Evolutionary conservation across 2,888 invertebrate species (phyloP).

Genomic region (Sarcophaga variegata): DNA sequence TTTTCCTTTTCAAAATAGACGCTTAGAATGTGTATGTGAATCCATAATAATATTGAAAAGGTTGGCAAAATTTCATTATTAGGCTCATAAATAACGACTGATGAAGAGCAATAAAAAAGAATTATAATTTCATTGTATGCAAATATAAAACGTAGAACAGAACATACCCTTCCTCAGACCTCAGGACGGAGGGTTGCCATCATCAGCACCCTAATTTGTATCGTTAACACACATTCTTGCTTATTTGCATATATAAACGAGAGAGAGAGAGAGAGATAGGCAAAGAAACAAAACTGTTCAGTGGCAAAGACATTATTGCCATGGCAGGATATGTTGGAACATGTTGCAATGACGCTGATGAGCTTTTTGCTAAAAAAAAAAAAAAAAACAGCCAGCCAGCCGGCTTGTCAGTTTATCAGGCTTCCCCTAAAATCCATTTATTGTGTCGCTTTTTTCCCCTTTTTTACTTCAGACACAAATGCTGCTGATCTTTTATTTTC

Average conservation of each 20-base stretch:
- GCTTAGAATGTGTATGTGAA: no score
- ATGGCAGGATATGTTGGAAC: slow-evolving; percentile 48
- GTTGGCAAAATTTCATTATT: slow-evolving; percentile 47
- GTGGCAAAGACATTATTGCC: slow-evolving; percentile 39
- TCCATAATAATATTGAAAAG: background rate
- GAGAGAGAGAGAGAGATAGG: background rate
- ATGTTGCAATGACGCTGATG: slow-evolving; percentile 63
- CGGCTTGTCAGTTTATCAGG: background rate
- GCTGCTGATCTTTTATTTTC: background rate
- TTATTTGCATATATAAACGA: background rate
- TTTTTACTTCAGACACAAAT: background rate
- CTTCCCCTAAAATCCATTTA: background rate
- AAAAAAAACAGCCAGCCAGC: no score
- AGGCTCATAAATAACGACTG: slow-evolving; percentile 58
- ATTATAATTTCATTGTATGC: slow-evolving; percentile 60
- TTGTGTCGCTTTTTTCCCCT: background rate
- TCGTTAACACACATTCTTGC: background rate
- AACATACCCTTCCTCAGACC: background rate
- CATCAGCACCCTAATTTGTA: slow-evolving; percentile 16
- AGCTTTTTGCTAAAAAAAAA: slow-evolving; percentile 21
- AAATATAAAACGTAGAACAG: slow-evolving; percentile 63
- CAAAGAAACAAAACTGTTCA: slow-evolving; percentile 10
- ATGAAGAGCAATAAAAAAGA: slow-evolving; percentile 28
- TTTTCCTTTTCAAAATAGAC: no score
- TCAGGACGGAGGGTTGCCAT: no score